These are phyloP conservation scores for Chunga burmeisteri DNA, from an alignment of 2,113 vertebrate species.

Conservation along the genomic window DNA sequence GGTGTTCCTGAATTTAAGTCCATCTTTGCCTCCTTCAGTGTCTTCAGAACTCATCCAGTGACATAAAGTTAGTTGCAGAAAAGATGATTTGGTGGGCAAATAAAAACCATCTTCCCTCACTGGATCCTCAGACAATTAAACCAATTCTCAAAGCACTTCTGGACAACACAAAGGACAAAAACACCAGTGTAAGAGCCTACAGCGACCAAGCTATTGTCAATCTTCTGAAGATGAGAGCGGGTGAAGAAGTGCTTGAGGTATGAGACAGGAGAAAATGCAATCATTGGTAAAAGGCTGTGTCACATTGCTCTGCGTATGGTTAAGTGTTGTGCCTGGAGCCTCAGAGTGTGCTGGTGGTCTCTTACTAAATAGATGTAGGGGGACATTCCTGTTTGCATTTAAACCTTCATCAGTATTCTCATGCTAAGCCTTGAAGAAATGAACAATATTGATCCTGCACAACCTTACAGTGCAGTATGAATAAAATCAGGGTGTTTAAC, in stretches of 20 bases:
- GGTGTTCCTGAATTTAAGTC: not conserved
- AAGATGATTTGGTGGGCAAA: constrained; percentile 97
- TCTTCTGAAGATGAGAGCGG: constrained; percentile 87
- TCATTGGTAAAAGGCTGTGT: not conserved
- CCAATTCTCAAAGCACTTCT: constrained; percentile 93
- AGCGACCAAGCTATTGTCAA: constrained; percentile 95
- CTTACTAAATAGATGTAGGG: not conserved
- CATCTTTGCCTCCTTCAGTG: constrained; percentile 71
- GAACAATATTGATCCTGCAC: not conserved
- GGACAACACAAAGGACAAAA: constrained; percentile 99
- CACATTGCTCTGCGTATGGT: not conserved
- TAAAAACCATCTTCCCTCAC: constrained; percentile 80
- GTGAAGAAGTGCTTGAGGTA: constrained; percentile 91
- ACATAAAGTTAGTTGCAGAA: constrained; percentile 92
- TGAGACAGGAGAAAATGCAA: not conserved
- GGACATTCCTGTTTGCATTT: not conserved
- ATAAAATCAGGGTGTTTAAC: not conserved
- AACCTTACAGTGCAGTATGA: not conserved
- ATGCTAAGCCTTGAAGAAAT: not conserved
- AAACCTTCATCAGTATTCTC: not conserved
- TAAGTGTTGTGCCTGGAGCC: not conserved
- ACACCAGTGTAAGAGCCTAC: constrained; percentile 92
- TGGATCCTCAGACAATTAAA: constrained; percentile 86
- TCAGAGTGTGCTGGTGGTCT: not conserved
- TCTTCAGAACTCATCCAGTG: constrained; percentile 97